These are phyloP conservation scores for Leptoclinus maculatus DNA, from an alignment of 2,797 vertebrate species.

Conservation along the genomic window DNA sequence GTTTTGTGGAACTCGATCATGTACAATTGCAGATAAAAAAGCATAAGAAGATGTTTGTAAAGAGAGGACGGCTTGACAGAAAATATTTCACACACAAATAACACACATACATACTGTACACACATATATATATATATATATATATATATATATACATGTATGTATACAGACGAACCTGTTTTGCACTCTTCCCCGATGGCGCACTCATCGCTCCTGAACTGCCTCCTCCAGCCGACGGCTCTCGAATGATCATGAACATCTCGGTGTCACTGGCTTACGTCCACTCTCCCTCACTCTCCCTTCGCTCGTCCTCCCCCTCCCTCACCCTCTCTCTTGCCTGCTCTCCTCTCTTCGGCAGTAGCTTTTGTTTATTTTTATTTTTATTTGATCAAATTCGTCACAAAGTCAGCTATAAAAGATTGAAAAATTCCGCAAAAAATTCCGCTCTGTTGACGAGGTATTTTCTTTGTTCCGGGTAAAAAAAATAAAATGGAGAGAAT, in stretches of 20 bases:
- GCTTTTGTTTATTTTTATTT: constrained; percentile 3
- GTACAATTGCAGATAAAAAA: not conserved
- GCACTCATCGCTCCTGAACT: constrained; percentile 60
- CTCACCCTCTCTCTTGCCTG: constrained; percentile 42
- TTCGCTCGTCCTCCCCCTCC: constrained; percentile 55
- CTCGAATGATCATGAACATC: constrained; percentile 89
- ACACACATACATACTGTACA: not conserved
- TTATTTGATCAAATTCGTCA: constrained; percentile 15
- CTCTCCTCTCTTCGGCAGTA: constrained; percentile 39
- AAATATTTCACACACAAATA: not conserved
- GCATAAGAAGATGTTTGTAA: not conserved
- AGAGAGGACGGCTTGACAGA: not conserved
- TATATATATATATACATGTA: no score
- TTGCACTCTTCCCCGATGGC: constrained; percentile 75
- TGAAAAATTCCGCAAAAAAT: not conserved
- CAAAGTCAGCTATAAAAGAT: not conserved
- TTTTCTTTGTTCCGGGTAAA: not conserved
- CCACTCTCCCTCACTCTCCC: constrained; percentile 21
- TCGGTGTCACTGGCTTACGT: constrained; percentile 60
- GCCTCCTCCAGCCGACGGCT: constrained; percentile 71
- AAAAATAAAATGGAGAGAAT: not conserved
- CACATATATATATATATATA: not conserved
- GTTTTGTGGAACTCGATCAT: not conserved
- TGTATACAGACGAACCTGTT: constrained; percentile 76
- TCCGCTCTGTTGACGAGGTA: not conserved